Base-by-base conservation (phyloP, 2,113 vertebrate genomes). In the Phaethornis superciliosus region DNA sequence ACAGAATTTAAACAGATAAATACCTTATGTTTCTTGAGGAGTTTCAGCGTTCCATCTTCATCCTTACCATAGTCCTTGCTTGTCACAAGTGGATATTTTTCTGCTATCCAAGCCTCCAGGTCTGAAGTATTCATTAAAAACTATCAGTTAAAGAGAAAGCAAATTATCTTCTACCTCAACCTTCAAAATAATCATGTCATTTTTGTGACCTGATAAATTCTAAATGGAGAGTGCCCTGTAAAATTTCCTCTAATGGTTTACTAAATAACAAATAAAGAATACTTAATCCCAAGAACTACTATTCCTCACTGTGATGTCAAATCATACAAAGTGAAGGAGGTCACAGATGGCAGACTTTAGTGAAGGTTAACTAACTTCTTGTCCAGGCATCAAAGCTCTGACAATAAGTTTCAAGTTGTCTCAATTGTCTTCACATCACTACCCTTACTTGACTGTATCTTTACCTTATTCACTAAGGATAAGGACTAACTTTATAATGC, bases 21-120 rank as follows among this genome's bases (percentile, higher is more conserved):
- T 97, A 99, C 99, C 98, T 99, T 97, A 71, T 99, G 98, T 94
- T 98, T 99, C 89, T 97, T 97, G 46, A 99, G 51, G 69, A 99
- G 98, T 71, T 96, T 98, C 78, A 91, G 59, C 4, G 98, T 99
- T 80, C 98, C 96, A 55, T 94, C 94, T 89, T 98, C 95, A 1
- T 99, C 98, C 82, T 98, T 98, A 42, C 99, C 98, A 0, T 96
- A 98, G 82, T 99, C 98, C 7, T 98, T 98, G 27, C 96, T 98
- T 60, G 96, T 98, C 51, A 98, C 97, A 94, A 98, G 81, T 10
- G 87, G 95, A 60, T 96, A 79, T 44, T 97, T 98, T 95, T 99
- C 98, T 8, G 93, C 95, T 82, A 98, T 92, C 95, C 98, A 98
- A 94, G 91, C 95, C 93, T 99, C 98, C 88, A 99, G 95, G 89